Percentiles rank a stretch among this genome's conserved stretches.
Conservation (phyloP, 2,113 vertebrate species). For the Pygoscelis antarcticus region DNA sequence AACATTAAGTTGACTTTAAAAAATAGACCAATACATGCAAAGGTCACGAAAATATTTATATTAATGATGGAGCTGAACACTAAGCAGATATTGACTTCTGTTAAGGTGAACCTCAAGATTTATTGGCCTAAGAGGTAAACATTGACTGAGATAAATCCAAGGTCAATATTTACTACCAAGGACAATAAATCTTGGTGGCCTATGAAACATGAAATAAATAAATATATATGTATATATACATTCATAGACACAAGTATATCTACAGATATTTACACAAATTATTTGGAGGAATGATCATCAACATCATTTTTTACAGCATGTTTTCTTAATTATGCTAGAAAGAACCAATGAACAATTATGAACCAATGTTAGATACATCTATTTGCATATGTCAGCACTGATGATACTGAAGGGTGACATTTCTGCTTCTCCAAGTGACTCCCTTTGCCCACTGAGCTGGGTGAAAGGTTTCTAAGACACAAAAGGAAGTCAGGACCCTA, state of each 20-base stretch:
- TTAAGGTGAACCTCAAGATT: constrained; percentile 79
- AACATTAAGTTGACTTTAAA: constrained; percentile 13
- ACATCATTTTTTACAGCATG: background rate
- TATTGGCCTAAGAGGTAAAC: constrained; percentile 75
- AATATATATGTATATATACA: constrained; percentile 46
- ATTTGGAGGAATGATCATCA: background rate
- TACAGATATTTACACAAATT: background rate
- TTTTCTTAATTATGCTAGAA: background rate
- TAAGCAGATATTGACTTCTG: constrained; percentile 81
- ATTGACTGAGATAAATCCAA: constrained; percentile 75
- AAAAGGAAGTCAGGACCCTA: background rate
- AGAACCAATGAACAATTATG: background rate
- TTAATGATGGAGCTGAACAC: constrained; percentile 64
- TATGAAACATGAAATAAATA: constrained; percentile 62
- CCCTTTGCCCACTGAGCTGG: background rate
- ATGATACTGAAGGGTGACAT: background rate
- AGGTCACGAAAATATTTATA: constrained; percentile 72
- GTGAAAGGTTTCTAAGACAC: background rate
- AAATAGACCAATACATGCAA: constrained; percentile 56
- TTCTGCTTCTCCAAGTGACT: constrained; percentile 2
- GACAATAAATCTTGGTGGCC: constrained; percentile 74
- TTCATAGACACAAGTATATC: background rate
- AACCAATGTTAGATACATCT: background rate
- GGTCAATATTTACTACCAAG: constrained; percentile 78
- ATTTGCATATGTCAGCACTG: background rate